Percentiles rank a stretch among this genome's conserved stretches.
These are phyloP conservation scores for Uria aalge DNA, from an alignment of 2,113 vertebrate species.

Conservation along the genomic window DNA sequence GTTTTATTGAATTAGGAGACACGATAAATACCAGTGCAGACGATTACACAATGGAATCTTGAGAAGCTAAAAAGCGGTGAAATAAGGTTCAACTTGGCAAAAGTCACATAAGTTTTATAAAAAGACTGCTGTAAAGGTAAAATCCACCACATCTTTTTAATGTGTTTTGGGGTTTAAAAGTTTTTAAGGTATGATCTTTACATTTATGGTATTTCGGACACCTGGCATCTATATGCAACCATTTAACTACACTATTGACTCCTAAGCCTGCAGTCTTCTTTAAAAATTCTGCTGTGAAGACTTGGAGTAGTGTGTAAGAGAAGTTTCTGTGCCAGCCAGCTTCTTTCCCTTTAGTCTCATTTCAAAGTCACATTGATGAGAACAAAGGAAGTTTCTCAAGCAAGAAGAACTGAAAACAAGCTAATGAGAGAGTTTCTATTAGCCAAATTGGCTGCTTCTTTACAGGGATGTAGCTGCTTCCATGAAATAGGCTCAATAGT, in stretches of 20 bases:
- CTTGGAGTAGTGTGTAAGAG: background rate
- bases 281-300: background rate
- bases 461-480: background rate
- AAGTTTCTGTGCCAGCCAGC: constrained; percentile 18
- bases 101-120: background rate
- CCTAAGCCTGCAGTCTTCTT: background rate
- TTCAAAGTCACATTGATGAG: constrained; percentile 46
- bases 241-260: background rate
- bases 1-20: constrained; percentile 3
- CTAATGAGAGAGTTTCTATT: constrained; percentile 30
- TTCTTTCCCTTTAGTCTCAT: constrained; percentile 43
- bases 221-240: background rate
- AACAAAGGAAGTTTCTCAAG: constrained; percentile 48
- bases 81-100: background rate
- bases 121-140: background rate
- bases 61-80: background rate
- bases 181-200: background rate
- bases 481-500: background rate
- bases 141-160: background rate
- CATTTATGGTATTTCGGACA: background rate
- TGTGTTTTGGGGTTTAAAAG: background rate
- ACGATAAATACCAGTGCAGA: background rate
- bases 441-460: constrained; percentile 25
- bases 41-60: background rate
- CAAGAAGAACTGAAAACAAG: constrained; percentile 33